phyloP scores from a whole-genome alignment of 2,797 vertebrate species.

The Pseudomugil tenellus region DNA sequence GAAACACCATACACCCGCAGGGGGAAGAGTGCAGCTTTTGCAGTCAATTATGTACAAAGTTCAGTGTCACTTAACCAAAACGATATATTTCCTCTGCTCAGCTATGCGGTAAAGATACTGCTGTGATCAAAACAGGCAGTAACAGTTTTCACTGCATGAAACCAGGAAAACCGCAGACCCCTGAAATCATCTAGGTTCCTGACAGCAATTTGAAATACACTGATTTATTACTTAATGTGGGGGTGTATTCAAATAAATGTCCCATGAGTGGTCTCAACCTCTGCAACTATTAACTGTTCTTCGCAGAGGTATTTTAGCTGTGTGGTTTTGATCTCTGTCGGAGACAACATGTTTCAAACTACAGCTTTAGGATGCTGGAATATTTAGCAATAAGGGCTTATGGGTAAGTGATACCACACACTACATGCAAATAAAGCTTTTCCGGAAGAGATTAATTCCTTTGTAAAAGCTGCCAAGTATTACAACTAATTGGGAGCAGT shows the following conservation, averaged over 20 bases:
- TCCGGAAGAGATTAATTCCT: background rate
- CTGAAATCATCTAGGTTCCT: conserved; percentile 30
- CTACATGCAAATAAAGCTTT: background rate
- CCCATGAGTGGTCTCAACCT: conserved; percentile 8
- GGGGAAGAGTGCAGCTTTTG: conserved; percentile 60
- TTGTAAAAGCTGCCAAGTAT: background rate
- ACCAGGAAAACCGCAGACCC: conserved; percentile 52
- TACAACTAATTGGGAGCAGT: background rate
- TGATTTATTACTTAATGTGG: conserved; percentile 35
- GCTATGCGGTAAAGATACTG: conserved; percentile 64
- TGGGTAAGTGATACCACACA: background rate
- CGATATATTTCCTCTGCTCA: conserved; percentile 63
- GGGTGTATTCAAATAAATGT: conserved; percentile 12
- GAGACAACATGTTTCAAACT: conserved; percentile 12
- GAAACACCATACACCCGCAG: conserved; percentile 71
- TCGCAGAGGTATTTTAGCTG: conserved; percentile 12
- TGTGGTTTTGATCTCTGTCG: conserved; percentile 17
- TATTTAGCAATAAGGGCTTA: conserved; percentile 19
- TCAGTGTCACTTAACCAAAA: conserved; percentile 79
- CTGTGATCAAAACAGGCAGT: conserved; percentile 63
- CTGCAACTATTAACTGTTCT: conserved; percentile 19
- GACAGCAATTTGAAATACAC: conserved; percentile 26
- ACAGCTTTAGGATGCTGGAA: conserved; percentile 17
- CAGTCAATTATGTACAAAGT: conserved; percentile 81
- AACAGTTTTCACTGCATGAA: conserved; percentile 63